Evolutionary conservation across 2,113 vertebrate species (phyloP), one percentile per base, ranked within the genome.

Genomic region (Thamnophis sirtalis): DNA sequence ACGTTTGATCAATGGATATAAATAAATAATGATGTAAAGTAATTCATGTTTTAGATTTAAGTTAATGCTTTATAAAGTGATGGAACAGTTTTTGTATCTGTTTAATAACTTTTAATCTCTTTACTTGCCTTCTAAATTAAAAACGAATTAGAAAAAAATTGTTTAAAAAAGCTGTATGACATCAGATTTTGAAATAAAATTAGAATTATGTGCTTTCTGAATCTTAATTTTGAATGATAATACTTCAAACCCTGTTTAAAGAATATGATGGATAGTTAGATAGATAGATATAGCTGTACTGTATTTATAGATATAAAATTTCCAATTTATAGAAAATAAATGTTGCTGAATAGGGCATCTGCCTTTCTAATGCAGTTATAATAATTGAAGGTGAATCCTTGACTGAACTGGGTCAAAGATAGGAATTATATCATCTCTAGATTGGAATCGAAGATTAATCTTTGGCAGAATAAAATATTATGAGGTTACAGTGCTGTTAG

Each of bases 401-500:
- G 80, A 49, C 33, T 92, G 91, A 91, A 43, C 91, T 84, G 91
- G 91, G 92, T 93, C 89, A 94, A 92, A 63, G 91, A 73, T 50
- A 89, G 92, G 92, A 93, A 90, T 95, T 91, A 55, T 0, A 10
- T 0, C 84, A 89, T 87, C 68, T 92, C 84, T 94, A 89, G 80
- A 48, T 9, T 2, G 13, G 80, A 48, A 93, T 91, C 89, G 2
- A 8, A 24, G 0, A 49, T 89, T 8, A 15, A 6, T 48, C 51
- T 87, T 91, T 88, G 8, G 54, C 87, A 50, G 38, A 88, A 95
- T 95, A 95, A 95, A 95, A 94, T 95, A 95, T 94, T 90, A 4
- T 33, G 86, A 87, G 93, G 94, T 94, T 93, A 89, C 50, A 4
- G 92, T 88, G 95, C 84, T 96, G 96, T 96, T 94, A 95, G 93